Evolutionary conservation across 2,888 invertebrate species (phyloP), one percentile per base, ranked within the genome.

Genomic region (Brachyptera putata): DNA sequence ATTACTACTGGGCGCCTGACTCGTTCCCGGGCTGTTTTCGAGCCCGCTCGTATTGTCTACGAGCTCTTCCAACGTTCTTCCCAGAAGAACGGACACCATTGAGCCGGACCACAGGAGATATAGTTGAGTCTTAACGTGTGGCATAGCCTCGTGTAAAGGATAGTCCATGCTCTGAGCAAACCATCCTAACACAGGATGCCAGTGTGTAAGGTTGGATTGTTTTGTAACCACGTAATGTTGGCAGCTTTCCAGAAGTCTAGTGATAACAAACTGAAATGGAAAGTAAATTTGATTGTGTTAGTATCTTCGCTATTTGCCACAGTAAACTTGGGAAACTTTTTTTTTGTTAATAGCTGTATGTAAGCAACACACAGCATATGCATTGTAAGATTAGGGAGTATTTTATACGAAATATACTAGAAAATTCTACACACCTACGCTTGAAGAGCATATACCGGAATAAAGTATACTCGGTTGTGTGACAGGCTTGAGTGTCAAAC

Each of bases 151-250:
- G 57, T 89, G 86, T 1, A 89, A 77, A 60, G 84, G 84, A 0
- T 77, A 74, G 69, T 87, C 87, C 53, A 85, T 80, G 1, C 84
- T 80, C 64, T 90, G 88, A 0, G 87, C 84, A 73, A 96, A 95
- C 95, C 97, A 98, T 37, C 98, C 98, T 11, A 99, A 81, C 22
- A 98, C 86, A 3, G 97, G 97, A 76, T 99, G 97, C 97, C 97
- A 99, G 75, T 96, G 94, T 53, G 94, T 93, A 55, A 95, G 82
- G 70, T 93, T 92, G 1, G 94, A 91, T 69, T 87, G 85, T 74
- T 95, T 95, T 68, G 86, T 88, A 5, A 89, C 88, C n/a, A 95
- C 94, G 69, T 94, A 93, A 67, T 89, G 87, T 68, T 93, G 91
- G 75, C 96, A 96, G 64, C 87, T 88, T 74, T 94, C 91, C 66